Base-by-base conservation (phyloP, 2,888 invertebrate species). In the Holacanthella duospinosa region DNA sequence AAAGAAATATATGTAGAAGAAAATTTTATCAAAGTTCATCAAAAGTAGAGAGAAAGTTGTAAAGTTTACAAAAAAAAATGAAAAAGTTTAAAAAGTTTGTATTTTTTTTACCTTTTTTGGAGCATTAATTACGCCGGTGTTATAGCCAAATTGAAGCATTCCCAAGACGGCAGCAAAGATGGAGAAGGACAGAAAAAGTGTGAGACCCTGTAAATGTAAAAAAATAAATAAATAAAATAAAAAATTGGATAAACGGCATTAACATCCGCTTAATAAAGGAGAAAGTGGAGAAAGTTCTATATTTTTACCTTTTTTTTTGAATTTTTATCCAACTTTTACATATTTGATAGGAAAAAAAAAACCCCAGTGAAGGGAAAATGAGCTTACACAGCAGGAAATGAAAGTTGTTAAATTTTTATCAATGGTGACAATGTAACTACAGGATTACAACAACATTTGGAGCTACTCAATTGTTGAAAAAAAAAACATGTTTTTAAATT, bases 61-160 rank as follows among this genome's bases (percentile, higher is more conserved):
- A 36, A 36, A 36, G 36, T 36, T 36, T 36, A 16, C 36, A 16
- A 36, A 16, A n/a, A n/a, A n/a, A n/a, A n/a, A n/a, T 6, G 25
- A 53, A n/a, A 24, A 53, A 53, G 53, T n/a, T 53, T 24, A 6
- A n/a, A 53, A 9, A 6, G 53, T 12, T 6, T 6, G 9, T 53
- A 12, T n/a, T 6, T 9, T 21, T 75, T 81, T 78, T 78, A 87
- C 87, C 79, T 83, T 83, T 82, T 92, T 89, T 72, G 93, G 93
- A 78, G 93, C 93, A 82, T 94, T 94, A 80, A 93, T 93, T 75
- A 94, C 93, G 77, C 93, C 93, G 65, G 93, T 93, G 79, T 94
- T 94, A 83, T 93, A 94, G 68, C 93, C 93, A 78, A 94, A 93
- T 79, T 93, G 93, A 76, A 94, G 82, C 93, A 93, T 93, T 64